phyloP scores from a whole-genome alignment of 2,797 vertebrate genomes.

The Lophotriccus pileatus region DNA sequence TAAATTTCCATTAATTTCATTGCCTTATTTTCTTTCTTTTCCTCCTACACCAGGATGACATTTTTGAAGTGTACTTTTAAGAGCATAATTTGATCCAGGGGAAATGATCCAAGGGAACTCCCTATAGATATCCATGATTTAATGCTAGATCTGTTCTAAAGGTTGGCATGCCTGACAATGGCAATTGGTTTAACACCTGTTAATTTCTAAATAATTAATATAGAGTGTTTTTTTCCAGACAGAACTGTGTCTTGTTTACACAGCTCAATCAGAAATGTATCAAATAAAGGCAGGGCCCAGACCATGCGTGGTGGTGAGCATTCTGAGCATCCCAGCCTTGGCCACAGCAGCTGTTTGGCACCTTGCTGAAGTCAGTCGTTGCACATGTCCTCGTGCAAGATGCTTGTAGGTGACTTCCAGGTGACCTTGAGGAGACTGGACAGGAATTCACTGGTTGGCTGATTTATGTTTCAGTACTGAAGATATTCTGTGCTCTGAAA shows the following conservation, averaged over 20 bases:
- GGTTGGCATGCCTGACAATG: constrained; percentile 13
- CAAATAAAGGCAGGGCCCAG: not conserved
- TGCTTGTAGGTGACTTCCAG: not conserved
- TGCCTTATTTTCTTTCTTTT: constrained; percentile 66
- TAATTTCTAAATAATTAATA: constrained; percentile 33
- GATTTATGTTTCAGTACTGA: not conserved
- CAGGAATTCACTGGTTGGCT: not conserved
- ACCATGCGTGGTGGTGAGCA: not conserved
- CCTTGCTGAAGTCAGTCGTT: not conserved
- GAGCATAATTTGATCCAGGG: constrained; percentile 61
- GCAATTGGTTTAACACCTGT: constrained; percentile 12
- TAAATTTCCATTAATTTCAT: constrained; percentile 69
- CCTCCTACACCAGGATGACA: constrained; percentile 63
- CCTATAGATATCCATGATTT: constrained; percentile 37
- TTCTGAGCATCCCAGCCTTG: fast-evolving
- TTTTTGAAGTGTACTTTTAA: constrained; percentile 67
- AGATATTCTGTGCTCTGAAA: not conserved
- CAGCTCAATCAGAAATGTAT: not conserved
- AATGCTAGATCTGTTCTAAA: constrained; percentile 15
- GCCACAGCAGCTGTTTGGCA: not conserved
- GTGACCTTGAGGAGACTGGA: not conserved
- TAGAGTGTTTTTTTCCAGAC: not conserved
- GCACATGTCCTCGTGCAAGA: fast-evolving
- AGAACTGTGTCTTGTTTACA: not conserved
- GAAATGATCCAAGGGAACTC: constrained; percentile 65